Evolutionary conservation across 2,113 vertebrate genomes (phyloP), one percentile per base, ranked within the genome.

Genomic region (Gallinago paraguaiae): DNA sequence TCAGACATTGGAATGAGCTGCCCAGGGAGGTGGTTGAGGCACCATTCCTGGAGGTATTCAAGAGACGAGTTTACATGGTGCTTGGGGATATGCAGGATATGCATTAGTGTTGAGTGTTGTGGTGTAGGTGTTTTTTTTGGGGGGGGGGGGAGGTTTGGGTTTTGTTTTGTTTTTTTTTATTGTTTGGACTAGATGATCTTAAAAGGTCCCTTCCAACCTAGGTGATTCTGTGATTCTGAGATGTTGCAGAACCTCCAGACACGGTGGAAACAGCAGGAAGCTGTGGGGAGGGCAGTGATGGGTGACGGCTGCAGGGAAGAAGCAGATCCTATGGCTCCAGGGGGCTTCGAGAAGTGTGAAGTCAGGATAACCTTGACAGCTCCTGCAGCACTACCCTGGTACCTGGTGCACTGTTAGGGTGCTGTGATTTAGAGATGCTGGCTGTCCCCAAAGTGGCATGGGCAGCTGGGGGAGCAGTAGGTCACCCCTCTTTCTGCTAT

Each of bases 271-370:
- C 35, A 72, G 14, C 33, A 19, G 63, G 27, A 71, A 85, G 75
- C 13, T 1, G 0, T 31, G 33, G 23, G 27, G n/a, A 30, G 33
- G 2, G 46, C 50, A 7, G 7, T 60, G 59, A 31, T 23, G 10
- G 13, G 14, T 63, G n/a, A 12, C 0, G 13, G 30, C 18, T 17
- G 11, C 72, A 39, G 50, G 45, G 81, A 20, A 78, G 69, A 72
- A 70, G 50, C 25, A 53, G 43, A 46, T 2, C 31, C 41, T 43
- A 27, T 17, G 22, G 8, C 67, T 79, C 48, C 25, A 7, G 24
- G 0, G 7, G 37, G 16, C 51, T 76, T 46, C 57, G 63, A 50
- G 59, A 74, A 37, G 7, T 30, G 17, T 0, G 0, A 67, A 68
- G 16, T 25, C 33, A 25, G 64, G 60, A 78, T 12, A 60, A 23